Base-by-base conservation (phyloP, 2,113 vertebrate species). In the Equus quagga region DNA sequence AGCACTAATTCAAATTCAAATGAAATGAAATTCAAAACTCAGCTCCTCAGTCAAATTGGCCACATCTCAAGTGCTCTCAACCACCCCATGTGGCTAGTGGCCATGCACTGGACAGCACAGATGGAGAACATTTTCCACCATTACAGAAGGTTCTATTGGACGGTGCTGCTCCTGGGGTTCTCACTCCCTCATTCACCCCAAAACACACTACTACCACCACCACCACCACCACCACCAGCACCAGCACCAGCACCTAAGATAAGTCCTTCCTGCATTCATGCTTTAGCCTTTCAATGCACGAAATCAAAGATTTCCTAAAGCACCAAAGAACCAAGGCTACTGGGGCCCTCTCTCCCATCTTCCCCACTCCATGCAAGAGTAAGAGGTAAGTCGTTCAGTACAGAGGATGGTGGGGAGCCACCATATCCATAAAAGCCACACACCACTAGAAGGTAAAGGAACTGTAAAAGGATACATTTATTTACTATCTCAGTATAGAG, bases 51-150 rank as follows among this genome's bases (percentile, higher is more conserved):
- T 60, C 67, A 49, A 2, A 28, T 28, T n/a, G 56, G 78, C 24
- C 41, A 8, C 44, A 69, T 28, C 1, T 14, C 70, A 49, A 67
- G 33, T 0, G 18, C 21, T 89, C n/a, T 89, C n/a, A 3, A 26
- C 0, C 13, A 15, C 67, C 19, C 31, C 31, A 1, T 2, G 49
- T 7, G 41, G 60, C 65, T 6, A 6, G 73, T 28, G 23, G 62
- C 67, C 36, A 0, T 8, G 60, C 19, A 10, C 3, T 2, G 12
- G 58, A 36, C 36, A 36, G 51, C 21, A 4, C 19, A 51, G 60
- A 17, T 2, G 33, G 3, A 51, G 86, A 13, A 6, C 33, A 6
- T 12, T 58, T 23, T 15, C 33, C 17, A 36, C 23, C 21, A 33
- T 5, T 19, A n/a, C 24, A 36, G 62, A 14, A 3, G 13, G 19